Percentiles rank a stretch among this genome's conserved stretches.
Evolutionary conservation across 1,140 invertebrate species (phyloP).

Genomic region (Drosophila funebris): DNA sequence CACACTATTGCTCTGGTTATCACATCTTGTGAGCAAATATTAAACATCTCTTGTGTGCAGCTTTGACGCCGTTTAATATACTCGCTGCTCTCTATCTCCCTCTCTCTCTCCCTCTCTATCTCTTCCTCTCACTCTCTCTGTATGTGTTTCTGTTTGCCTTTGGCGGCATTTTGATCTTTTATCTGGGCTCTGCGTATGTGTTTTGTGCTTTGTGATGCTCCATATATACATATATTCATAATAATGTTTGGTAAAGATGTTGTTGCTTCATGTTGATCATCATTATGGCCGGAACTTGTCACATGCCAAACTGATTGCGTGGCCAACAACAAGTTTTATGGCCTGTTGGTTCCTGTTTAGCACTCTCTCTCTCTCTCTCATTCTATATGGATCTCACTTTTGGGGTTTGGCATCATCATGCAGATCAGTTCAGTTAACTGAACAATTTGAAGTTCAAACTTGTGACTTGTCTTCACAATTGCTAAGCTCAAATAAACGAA

Average conservation of each 20-base stretch:
- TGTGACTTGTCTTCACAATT: too few species aligned
- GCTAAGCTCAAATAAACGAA: too few species aligned
- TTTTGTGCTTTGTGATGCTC: conserved; percentile 50
- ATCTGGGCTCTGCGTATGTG: conserved; percentile 40
- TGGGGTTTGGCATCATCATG: too few species aligned
- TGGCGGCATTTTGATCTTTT: conserved; percentile 73
- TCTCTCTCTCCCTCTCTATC: conserved; percentile 1
- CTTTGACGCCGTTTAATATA: conserved; percentile 48
- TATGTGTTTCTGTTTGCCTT: conserved; percentile 57
- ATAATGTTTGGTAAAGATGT: conserved; percentile 35
- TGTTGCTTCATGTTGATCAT: conserved; percentile 36
- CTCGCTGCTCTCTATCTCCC: conserved; percentile 9
- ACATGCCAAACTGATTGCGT: conserved; percentile 66
- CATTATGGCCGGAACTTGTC: conserved; percentile 72
- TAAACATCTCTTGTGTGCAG: conserved; percentile 56
- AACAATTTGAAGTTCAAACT: too few species aligned
- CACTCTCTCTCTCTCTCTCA: background rate
- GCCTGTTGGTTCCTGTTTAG: conserved; percentile 53
- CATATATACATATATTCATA: conserved; percentile 51
- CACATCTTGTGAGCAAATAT: conserved; percentile 69
- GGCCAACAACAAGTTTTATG: conserved; percentile 33
- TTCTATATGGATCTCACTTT: background rate
- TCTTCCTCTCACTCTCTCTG: conserved; percentile 3
- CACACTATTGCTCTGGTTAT: conserved; percentile 51
- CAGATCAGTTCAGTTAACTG: conserved; percentile 12